These are phyloP conservation scores for Urophycis tenuis DNA, from an alignment of 2,797 vertebrate species.

Conservation along the genomic window DNA sequence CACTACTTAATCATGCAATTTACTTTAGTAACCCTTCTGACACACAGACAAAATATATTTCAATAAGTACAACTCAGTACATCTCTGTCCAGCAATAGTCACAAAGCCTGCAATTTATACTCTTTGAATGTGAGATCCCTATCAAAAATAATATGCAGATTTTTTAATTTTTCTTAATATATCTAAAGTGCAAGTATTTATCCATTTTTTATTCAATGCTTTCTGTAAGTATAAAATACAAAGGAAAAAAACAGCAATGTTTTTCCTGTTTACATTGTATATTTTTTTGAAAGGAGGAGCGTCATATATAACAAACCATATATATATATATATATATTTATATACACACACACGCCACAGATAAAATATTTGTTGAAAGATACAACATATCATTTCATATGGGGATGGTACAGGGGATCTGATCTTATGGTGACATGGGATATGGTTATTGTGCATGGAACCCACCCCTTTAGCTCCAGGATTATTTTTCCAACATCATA, in stretches of 20 bases:
- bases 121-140: slow-evolving; percentile 79
- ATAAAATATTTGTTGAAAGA: slow-evolving; percentile 71
- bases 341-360: slow-evolving; percentile 60
- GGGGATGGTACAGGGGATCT: slow-evolving; percentile 68
- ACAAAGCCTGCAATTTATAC: slow-evolving; percentile 77
- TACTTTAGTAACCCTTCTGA: slow-evolving; percentile 79
- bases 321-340: slow-evolving; percentile 6
- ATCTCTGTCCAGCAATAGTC: slow-evolving; percentile 78
- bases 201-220: slow-evolving; percentile 80
- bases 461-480: slow-evolving; percentile 52
- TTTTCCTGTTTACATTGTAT: slow-evolving; percentile 73
- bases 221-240: slow-evolving; percentile 82
- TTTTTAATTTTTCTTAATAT: slow-evolving; percentile 74
- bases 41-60: slow-evolving; percentile 83
- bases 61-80: slow-evolving; percentile 76
- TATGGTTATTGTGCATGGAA: slow-evolving; percentile 75
- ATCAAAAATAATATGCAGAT: slow-evolving; percentile 85
- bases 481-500: slow-evolving; percentile 42
- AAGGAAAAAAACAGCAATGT: slow-evolving; percentile 77
- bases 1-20: slow-evolving; percentile 81
- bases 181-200: slow-evolving; percentile 84
- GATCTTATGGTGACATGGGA: slow-evolving; percentile 67
- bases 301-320: slow-evolving; percentile 75
- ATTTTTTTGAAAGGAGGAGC: slow-evolving; percentile 77
- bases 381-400: slow-evolving; percentile 75